Evolutionary conservation across 1,140 invertebrate genomes (phyloP), one percentile per base, ranked within the genome.

Genomic region (Drosophila tani): DNA sequence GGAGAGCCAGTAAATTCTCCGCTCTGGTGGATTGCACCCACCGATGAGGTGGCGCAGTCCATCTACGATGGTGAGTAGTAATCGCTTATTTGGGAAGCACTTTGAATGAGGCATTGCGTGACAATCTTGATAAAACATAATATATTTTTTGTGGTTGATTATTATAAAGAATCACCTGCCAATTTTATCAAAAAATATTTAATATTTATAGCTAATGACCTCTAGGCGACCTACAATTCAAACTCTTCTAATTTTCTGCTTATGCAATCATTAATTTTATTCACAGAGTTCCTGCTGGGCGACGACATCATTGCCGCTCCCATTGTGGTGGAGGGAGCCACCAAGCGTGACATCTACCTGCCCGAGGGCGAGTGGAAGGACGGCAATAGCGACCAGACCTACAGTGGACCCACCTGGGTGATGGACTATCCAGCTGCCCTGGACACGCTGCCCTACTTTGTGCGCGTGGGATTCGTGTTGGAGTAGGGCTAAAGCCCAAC

Each of bases 11-110:
- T 97, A 41, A 97, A 98, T 93, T 94, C 96, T n/a, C 97, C 97
- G 0, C 94, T 98, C n/a, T 98, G 98, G 97, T 98, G 97, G 97
- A 93, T 97, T 1, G 96, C 96, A 73, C 97, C 97, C 0, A 93
- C 92, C 0, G 95, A 97, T 79, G 62, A 92, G 19, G 93, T 93
- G 49, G 96, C 96, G 3, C 94, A 95, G 19, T 94, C 92, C 24
- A 94, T 96, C 49, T 95, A 95, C 80, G 95, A 96, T 78, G 94
- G 96, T 96, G 93, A 90, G 90, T 88, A 24, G 11, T 4, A 6
- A 40, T 53, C n/a, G 6, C 0, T 19, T 12, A 3, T 45, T 6
- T 29, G 24, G 6, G 3, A 24, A 5, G 17, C 9, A 11, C 12
- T 11, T n/a, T n/a, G n/a, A n/a, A n/a, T n/a, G 5, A 24, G 43